phyloP scores from a whole-genome alignment of 2,888 invertebrate genomes.

The Drosophila suboccidentalis region DNA sequence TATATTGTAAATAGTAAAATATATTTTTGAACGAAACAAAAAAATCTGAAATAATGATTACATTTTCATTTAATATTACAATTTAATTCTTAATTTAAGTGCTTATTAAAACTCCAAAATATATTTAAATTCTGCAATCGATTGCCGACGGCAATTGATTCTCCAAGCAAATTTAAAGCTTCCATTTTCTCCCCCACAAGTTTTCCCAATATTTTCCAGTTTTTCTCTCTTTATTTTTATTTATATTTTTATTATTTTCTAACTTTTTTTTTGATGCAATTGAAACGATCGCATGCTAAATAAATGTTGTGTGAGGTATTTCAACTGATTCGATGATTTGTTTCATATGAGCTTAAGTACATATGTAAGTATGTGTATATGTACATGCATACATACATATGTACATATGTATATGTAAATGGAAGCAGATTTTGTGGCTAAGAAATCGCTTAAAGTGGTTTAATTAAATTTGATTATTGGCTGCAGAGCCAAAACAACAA shows the following conservation, averaged over 20 bases:
- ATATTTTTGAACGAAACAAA: not conserved
- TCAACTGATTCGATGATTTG: conserved; percentile 14
- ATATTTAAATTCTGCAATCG: not conserved
- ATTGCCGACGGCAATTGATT: conserved; percentile 5
- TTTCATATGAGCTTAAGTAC: not conserved
- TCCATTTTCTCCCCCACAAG: not conserved
- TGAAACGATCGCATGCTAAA: conserved; percentile 19
- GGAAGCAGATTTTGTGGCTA: conserved; percentile 46
- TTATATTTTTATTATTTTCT: not conserved
- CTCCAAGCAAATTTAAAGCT: not conserved
- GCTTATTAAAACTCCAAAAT: not conserved
- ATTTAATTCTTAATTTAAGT: not conserved
- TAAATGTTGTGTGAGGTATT: conserved; percentile 29
- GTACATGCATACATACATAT: not conserved
- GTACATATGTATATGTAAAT: conserved; percentile 15
- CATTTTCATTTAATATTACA: not conserved
- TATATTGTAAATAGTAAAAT: too few species aligned
- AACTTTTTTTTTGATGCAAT: conserved; percentile 6
- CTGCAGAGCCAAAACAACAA: conserved; percentile 48
- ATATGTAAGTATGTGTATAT: not conserved
- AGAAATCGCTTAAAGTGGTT: conserved; percentile 66
- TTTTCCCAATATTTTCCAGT: conserved; percentile 1
- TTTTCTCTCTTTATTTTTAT: not conserved
- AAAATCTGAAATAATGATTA: not conserved
- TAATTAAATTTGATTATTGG: conserved; percentile 70